phyloP scores from a whole-genome alignment of 2,888 invertebrate species.

The Andrena bucephala region DNA sequence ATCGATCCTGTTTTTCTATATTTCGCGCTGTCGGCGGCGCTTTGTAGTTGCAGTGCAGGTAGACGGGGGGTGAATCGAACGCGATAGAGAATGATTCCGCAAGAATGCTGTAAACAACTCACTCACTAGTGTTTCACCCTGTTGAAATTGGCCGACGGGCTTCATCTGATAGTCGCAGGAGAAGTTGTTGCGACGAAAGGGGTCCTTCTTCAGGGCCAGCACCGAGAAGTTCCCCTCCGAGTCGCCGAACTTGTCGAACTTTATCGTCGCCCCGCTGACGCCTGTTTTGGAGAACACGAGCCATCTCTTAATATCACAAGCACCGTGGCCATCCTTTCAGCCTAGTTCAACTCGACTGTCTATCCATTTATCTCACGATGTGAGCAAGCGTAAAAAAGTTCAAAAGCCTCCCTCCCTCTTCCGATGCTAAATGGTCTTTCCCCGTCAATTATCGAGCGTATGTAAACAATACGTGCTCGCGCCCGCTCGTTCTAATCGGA shows the following conservation, averaged over 20 bases:
- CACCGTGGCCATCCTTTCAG: not conserved
- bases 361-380: too few species aligned
- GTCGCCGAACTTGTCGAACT: conserved; percentile 96
- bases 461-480: not conserved
- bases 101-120: conserved; percentile 85
- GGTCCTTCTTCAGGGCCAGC: conserved; percentile 90
- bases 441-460: not conserved
- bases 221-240: conserved; percentile 99
- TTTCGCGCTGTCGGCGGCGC: not conserved
- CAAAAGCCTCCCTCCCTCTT: not conserved
- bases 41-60: conserved; percentile 15
- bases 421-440: not conserved
- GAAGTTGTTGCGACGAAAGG: conserved; percentile 86
- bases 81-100: conserved; percentile 31
- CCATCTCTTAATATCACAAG: not conserved
- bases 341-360: too few species aligned
- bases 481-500: conserved; percentile 32
- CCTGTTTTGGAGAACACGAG: conserved; percentile 87
- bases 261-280: conserved; percentile 96
- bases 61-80: not conserved
- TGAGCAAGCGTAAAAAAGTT: too few species aligned
- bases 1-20: not conserved
- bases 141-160: conserved; percentile 93
- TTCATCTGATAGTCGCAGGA: conserved; percentile 92
- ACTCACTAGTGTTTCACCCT: conserved; percentile 92